Percentiles rank a stretch among this genome's conserved stretches.
Conservation (phyloP, 2,113 vertebrate genomes). For the Vicugna pacos region DNA sequence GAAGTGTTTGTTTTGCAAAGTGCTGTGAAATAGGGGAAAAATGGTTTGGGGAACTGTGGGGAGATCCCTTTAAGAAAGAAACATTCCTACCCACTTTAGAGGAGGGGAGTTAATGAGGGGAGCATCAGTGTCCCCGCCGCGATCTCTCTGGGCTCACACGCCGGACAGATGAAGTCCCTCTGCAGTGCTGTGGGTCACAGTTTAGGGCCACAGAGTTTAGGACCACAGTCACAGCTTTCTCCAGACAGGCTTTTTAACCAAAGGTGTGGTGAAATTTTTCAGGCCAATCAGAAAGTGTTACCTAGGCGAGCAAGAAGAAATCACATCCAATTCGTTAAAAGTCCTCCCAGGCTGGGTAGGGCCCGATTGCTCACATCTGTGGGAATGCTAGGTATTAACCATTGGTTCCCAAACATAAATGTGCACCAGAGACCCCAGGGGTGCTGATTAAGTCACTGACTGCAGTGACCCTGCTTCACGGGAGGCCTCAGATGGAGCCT, state of each 20-base stretch:
- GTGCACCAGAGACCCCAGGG: background rate
- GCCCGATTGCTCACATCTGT: background rate
- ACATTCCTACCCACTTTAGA: background rate
- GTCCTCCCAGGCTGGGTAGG: background rate
- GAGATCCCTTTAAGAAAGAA: background rate
- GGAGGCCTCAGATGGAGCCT: background rate
- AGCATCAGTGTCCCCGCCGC: background rate
- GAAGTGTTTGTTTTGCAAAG: constrained; percentile 35
- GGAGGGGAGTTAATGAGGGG: constrained; percentile 12
- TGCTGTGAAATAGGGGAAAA: constrained; percentile 36
- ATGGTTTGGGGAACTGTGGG: background rate
- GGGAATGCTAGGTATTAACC: background rate
- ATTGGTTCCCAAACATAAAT: background rate
- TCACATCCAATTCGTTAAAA: background rate
- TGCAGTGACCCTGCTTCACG: background rate
- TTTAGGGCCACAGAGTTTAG: too few relatives aligned
- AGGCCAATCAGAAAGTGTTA: constrained; percentile 76
- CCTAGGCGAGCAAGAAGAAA: constrained; percentile 53
- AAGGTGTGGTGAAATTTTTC: constrained; percentile 67
- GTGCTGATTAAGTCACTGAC: background rate
- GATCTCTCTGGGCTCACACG: background rate
- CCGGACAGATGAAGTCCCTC: background rate
- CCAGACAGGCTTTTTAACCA: constrained; percentile 66
- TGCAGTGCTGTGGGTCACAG: background rate
- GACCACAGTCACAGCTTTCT: constrained; percentile 59